Base-by-base conservation (phyloP, 2,113 vertebrate genomes). In the Pelodiscus sinensis region DNA sequence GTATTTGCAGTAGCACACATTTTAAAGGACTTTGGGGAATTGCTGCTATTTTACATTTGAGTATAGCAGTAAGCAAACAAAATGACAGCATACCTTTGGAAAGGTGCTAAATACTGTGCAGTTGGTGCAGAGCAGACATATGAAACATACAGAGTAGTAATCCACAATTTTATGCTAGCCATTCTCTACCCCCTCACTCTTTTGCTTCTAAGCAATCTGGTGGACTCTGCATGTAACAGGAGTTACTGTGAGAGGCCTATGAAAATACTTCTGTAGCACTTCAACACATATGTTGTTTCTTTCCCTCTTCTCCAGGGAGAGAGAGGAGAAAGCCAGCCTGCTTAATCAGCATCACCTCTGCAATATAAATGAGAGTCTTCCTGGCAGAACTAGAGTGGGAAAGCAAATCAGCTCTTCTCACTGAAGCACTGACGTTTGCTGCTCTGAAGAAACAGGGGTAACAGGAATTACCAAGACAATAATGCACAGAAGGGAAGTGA, bases 11-110 rank as follows among this genome's bases (percentile, higher is more conserved):
- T 24, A 84, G 54, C 87, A 90, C 85, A n/a, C 9, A 6, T 91
- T 94, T 89, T 85, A 85, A 85, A 91, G 86, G 88, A 58, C 71
- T 88, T 65, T 89, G 84, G 95, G 96, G 85, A 92, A 93, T 90
- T 24, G 50, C 55, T 29, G 82, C 85, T 77, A 13, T 80, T 51
- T 35, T 85, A n/a, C 62, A 9, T 73, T 29, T 82, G 56, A 65
- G 65, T 0, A 15, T 54, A 62, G 81, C 6, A 2, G 16, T 1
- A 8, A 13, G 55, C 9, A 24, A 44, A 35, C 38, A 50, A 35
- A 71, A 8, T 80, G 79, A 2, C 83, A 27, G 24, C 44, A 5
- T 1, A 58, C 52, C 50, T 9, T 55, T 2, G 65, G 31, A 44
- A 85, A 54, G 83, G 65, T 60, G 75, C 84, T 79, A 82, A 88